phyloP scores from a whole-genome alignment of 2,797 vertebrate species.

The Acomys russatus region DNA sequence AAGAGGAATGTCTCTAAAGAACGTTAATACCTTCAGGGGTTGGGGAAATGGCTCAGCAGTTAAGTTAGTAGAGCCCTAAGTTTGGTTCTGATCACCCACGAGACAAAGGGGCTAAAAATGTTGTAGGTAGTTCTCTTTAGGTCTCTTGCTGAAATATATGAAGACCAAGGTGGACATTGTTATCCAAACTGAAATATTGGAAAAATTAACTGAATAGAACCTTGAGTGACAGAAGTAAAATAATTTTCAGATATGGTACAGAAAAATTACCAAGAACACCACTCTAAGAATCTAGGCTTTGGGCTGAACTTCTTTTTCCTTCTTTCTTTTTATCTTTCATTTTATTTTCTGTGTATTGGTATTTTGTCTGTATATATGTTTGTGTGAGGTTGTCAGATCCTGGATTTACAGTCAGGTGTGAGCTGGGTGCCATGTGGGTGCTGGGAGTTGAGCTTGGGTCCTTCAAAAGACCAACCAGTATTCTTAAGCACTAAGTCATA shows the following conservation, averaged over 20 bases:
- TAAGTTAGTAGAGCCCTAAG: no score
- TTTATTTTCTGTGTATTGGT: no score
- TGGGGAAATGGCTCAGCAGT: background rate
- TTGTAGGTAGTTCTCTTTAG: background rate
- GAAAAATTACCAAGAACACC: background rate
- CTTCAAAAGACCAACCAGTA: no score
- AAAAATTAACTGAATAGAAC: slow-evolving; percentile 4
- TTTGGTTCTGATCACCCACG: background rate
- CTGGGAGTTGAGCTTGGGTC: no score
- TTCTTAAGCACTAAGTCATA: no score
- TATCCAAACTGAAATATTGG: slow-evolving; percentile 31
- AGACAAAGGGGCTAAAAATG: background rate
- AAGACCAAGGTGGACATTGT: background rate
- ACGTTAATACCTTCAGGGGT: background rate
- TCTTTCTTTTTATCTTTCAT: no score
- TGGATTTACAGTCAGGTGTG: no score
- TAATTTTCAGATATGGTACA: background rate
- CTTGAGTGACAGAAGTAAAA: background rate
- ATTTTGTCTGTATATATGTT: no score
- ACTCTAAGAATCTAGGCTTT: background rate
- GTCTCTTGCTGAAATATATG: background rate
- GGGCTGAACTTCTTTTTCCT: background rate
- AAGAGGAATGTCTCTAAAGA: slow-evolving; percentile 20
- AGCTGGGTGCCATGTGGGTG: no score
- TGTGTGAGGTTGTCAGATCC: no score